Percentiles rank a stretch among this genome's conserved stretches.
These are phyloP conservation scores for Ceratothoa steindachneri DNA, from an alignment of 2,888 invertebrate genomes.

Conservation along the genomic window DNA sequence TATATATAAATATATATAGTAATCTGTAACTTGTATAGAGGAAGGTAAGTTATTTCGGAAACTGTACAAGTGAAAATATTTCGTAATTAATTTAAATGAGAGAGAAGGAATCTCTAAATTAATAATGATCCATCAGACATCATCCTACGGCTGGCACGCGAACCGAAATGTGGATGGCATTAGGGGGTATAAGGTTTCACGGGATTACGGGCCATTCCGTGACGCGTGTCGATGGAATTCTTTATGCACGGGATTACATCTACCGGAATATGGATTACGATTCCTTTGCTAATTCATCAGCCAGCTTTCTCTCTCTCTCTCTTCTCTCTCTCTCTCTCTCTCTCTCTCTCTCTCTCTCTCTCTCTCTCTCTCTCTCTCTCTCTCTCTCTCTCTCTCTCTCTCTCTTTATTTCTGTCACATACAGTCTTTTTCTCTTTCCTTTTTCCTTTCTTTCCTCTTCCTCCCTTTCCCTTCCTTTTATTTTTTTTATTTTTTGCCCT, in stretches of 20 bases:
- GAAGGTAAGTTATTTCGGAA: no score
- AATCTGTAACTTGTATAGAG: no score
- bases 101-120: background rate
- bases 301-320: constrained; percentile 29
- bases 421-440: no score
- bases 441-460: no score
- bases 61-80: background rate
- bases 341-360: no score
- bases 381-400: no score
- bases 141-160: background rate
- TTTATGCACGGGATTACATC: constrained; percentile 40
- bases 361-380: no score
- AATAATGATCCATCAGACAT: background rate
- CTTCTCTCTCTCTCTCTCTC: no score
- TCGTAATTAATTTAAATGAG: background rate
- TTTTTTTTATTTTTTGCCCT: no score
- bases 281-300: constrained; percentile 40
- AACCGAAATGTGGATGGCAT: background rate
- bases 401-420: no score
- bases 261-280: constrained; percentile 43
- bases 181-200: constrained; percentile 33
- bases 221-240: constrained; percentile 35
- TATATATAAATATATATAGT: no score
- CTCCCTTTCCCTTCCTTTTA: no score
- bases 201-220: constrained; percentile 37